Percentiles rank a stretch among this genome's conserved stretches.
phyloP scores from a whole-genome alignment of 2,888 invertebrate genomes.

The Drosophila aldrichi region DNA sequence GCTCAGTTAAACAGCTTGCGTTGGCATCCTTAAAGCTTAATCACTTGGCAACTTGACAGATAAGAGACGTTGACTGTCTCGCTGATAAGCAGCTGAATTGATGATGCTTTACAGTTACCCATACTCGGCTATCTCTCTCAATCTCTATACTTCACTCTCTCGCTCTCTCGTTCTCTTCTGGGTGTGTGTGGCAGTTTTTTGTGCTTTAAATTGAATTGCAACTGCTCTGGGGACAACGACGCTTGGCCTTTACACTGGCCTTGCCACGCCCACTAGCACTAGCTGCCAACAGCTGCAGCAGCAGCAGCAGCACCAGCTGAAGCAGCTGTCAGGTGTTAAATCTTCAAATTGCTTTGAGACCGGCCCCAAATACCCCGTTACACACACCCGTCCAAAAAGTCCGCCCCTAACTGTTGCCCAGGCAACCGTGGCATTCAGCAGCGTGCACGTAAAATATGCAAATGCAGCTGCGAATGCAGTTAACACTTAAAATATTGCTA shows the following conservation, averaged over 20 bases:
- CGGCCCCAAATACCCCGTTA: constrained; percentile 10
- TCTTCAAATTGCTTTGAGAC: constrained; percentile 71
- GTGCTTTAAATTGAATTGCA: constrained; percentile 64
- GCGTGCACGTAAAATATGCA: constrained; percentile 61
- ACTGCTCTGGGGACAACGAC: constrained; percentile 38
- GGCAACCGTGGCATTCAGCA: constrained; percentile 1
- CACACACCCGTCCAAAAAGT: no score
- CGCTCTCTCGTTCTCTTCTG: background rate
- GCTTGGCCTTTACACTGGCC: constrained; percentile 51
- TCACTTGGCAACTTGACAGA: constrained; percentile 58
- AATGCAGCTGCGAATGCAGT: constrained; percentile 66
- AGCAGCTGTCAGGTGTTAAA: constrained; percentile 67
- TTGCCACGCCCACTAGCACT: constrained; percentile 29
- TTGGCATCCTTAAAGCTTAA: constrained; percentile 54
- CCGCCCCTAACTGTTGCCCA: constrained; percentile 1
- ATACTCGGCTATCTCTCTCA: background rate
- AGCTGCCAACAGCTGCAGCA: constrained; percentile 38
- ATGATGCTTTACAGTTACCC: constrained; percentile 41
- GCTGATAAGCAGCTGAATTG: constrained; percentile 65
- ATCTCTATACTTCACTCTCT: no score
- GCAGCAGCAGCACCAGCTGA: constrained; percentile 12
- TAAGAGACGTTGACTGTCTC: constrained; percentile 47
- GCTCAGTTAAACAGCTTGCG: constrained; percentile 23
- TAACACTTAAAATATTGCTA: constrained; percentile 75
- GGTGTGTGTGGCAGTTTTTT: constrained; percentile 17